Evolutionary conservation across 2,113 vertebrate species (phyloP).

Genomic region (Lipotes vexillifer): DNA sequence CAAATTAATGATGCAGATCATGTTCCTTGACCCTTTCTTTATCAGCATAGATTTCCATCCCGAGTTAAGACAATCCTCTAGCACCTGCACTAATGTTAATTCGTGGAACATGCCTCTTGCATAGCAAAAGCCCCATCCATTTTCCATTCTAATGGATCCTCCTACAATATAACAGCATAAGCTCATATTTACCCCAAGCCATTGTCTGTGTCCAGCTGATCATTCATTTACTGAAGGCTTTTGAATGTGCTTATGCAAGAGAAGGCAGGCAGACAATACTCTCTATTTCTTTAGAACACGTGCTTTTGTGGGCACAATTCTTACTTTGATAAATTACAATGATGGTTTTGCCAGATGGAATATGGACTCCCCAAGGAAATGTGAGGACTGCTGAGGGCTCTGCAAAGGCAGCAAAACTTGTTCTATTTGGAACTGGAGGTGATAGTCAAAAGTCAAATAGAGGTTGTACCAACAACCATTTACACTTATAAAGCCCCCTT

Average conservation of each 20-base stretch:
- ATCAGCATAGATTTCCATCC: not conserved
- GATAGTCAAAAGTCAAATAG: slow-evolving; percentile 61
- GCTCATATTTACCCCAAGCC: slow-evolving; percentile 1
- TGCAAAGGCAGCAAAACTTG: slow-evolving; percentile 43
- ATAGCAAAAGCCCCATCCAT: not conserved
- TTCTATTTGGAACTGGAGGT: slow-evolving; percentile 37
- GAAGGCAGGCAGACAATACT: slow-evolving; percentile 28
- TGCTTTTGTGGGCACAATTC: slow-evolving; percentile 44
- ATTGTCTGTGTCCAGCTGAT: not conserved
- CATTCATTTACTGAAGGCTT: slow-evolving; percentile 15
- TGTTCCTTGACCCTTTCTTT: not conserved
- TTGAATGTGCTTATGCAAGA: not conserved
- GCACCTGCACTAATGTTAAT: not conserved
- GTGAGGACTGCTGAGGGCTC: slow-evolving; percentile 11
- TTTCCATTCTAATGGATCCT: not conserved
- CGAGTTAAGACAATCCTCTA: not conserved
- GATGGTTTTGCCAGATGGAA: slow-evolving; percentile 69
- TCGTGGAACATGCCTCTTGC: not conserved
- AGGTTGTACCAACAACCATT: slow-evolving; percentile 39
- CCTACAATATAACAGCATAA: not conserved
- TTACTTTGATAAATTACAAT: slow-evolving; percentile 70
- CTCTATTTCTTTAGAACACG: not conserved
- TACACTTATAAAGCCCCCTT: slow-evolving; percentile 47
- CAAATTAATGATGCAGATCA: not conserved
- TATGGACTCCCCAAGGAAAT: slow-evolving; percentile 64